A percentile compares a stretch with the other conserved stretches of the same genome.
Evolutionary conservation across 2,113 vertebrate genomes (phyloP).

Genomic region (Calonectris borealis): DNA sequence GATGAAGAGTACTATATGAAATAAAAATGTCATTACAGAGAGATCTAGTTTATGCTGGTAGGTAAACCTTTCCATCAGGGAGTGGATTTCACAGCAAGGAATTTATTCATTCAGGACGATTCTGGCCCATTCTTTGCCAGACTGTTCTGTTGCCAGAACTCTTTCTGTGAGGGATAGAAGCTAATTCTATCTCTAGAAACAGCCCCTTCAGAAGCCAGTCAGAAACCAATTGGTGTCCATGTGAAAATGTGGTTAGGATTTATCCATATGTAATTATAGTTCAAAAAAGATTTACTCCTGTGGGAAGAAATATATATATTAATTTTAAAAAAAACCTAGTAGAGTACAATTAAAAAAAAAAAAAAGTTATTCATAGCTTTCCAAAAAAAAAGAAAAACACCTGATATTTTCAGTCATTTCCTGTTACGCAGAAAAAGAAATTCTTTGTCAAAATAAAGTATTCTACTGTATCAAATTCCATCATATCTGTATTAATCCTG

Average conservation of each 20-base stretch:
- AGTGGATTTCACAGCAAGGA: background rate
- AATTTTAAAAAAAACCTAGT: too few relatives aligned
- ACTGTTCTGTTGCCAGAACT: background rate
- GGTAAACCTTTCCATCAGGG: background rate
- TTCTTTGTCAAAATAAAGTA: background rate
- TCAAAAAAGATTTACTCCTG: fast-evolving
- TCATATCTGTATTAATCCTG: background rate
- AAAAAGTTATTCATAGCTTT: fast-evolving
- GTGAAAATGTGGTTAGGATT: background rate
- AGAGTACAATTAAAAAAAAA: too few relatives aligned
- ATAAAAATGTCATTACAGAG: background rate
- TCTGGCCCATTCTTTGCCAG: background rate
- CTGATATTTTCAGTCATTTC: background rate
- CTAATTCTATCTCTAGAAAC: background rate
- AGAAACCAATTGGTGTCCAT: background rate
- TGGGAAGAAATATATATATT: background rate
- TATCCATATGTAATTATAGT: background rate
- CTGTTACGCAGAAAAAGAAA: fast-evolving
- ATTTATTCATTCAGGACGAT: background rate
- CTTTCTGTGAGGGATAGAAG: background rate
- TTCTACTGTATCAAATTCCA: background rate
- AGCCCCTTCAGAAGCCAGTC: background rate
- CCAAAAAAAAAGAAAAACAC: background rate
- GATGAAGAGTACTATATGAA: background rate
- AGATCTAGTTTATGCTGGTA: background rate